phyloP scores from a whole-genome alignment of 2,888 invertebrate species.

The Eurois occulta region DNA sequence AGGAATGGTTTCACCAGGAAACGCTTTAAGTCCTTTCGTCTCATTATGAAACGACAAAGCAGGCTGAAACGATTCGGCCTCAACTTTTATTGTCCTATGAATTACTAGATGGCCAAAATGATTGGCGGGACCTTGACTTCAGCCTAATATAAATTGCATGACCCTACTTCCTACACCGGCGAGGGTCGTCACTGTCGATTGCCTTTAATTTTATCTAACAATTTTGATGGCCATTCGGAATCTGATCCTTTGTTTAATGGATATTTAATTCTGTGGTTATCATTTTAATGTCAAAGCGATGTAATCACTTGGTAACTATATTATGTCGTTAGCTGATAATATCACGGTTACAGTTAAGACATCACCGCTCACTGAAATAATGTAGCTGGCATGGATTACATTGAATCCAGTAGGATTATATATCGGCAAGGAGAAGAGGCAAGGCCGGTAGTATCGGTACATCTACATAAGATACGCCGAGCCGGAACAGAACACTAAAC shows the following conservation, averaged over 20 bases:
- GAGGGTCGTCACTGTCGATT: slow-evolving; percentile 85
- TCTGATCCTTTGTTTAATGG: slow-evolving; percentile 52
- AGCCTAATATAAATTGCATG: slow-evolving; percentile 87
- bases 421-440: slow-evolving; percentile 55
- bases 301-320: slow-evolving; percentile 10
- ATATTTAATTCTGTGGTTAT: slow-evolving; percentile 52
- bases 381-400: slow-evolving; percentile 23
- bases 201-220: slow-evolving; percentile 78
- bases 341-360: slow-evolving; percentile 6
- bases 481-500: slow-evolving; percentile 67
- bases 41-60: slow-evolving; percentile 60
- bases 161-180: slow-evolving; percentile 87
- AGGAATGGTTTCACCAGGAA: slow-evolving; percentile 55
- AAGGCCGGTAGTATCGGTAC: slow-evolving; percentile 53
- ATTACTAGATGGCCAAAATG: slow-evolving; percentile 87
- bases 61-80: slow-evolving; percentile 79
- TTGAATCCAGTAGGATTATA: slow-evolving; percentile 60
- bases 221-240: slow-evolving; percentile 71
- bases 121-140: slow-evolving; percentile 88
- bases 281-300: slow-evolving; percentile 38
- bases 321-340: slow-evolving; percentile 6
- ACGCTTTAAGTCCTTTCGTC: slow-evolving; percentile 45
- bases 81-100: slow-evolving; percentile 86
- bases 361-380: slow-evolving; percentile 6
- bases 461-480: slow-evolving; percentile 58